A percentile compares a stretch with the other conserved stretches of the same genome.
These are phyloP conservation scores for Tonatia bakeri DNA, from an alignment of 2,113 vertebrate species.

Conservation along the genomic window DNA sequence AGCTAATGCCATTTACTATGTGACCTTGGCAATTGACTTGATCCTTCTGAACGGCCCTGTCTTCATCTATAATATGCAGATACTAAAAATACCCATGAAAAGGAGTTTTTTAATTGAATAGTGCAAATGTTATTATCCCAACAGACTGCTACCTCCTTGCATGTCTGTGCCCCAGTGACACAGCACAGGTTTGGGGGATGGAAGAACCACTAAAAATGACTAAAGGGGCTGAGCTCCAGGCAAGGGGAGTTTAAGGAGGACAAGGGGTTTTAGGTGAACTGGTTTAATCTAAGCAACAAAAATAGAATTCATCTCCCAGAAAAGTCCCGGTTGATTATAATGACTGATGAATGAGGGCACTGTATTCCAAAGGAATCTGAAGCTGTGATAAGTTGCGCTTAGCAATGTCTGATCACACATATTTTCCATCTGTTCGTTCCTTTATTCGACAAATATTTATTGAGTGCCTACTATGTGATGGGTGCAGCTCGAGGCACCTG, in stretches of 20 bases:
- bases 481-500: not conserved
- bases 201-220: not conserved
- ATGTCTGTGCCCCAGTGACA: not conserved
- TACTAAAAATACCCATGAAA: slow-evolving; percentile 40
- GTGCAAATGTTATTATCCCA: not conserved
- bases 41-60: slow-evolving; percentile 11
- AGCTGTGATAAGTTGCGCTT: not conserved
- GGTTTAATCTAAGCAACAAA: not conserved
- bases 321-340: not conserved
- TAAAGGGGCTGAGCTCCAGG: not conserved
- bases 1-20: slow-evolving; percentile 20
- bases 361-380: not conserved
- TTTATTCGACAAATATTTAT: not conserved
- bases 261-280: not conserved
- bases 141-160: not conserved
- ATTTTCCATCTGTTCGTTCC: not conserved
- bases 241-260: not conserved
- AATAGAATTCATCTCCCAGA: not conserved
- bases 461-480: not conserved
- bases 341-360: not conserved
- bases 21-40: slow-evolving; percentile 16
- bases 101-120: not conserved
- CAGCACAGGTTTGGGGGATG: not conserved
- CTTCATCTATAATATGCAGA: not conserved
- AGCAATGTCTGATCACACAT: not conserved